These are phyloP conservation scores for Cosmia pyralina DNA, from an alignment of 2,888 invertebrate genomes.

Conservation along the genomic window DNA sequence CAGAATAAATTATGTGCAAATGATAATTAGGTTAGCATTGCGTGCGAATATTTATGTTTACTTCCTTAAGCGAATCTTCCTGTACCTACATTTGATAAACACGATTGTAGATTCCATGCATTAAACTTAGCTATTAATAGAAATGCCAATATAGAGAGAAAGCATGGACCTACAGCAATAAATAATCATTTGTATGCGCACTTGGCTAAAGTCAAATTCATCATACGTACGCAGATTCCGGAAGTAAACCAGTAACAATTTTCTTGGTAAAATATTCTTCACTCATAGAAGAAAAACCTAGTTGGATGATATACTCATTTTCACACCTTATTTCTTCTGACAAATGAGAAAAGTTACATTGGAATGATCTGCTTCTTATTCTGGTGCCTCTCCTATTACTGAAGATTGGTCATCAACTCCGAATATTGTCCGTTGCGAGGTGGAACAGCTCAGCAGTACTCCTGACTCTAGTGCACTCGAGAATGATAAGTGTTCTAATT, in stretches of 20 bases:
- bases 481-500: neutral
- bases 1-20: conserved; percentile 46
- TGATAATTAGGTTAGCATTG: conserved; percentile 46
- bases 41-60: conserved; percentile 43
- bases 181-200: neutral
- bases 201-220: neutral
- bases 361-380: neutral
- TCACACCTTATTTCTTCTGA: neutral
- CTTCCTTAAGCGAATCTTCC: conserved; percentile 50
- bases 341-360: neutral
- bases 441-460: neutral
- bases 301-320: neutral
- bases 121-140: neutral
- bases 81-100: conserved; percentile 37
- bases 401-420: neutral
- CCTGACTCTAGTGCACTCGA: neutral
- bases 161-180: conserved; percentile 6
- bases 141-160: conserved; percentile 8
- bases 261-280: conserved; percentile 7
- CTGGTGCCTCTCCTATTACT: neutral
- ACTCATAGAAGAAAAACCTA: neutral
- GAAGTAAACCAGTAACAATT: neutral
- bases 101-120: conserved; percentile 30
- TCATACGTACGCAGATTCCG: neutral
- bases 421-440: neutral